Evolutionary conservation across 2,113 vertebrate species (phyloP).

Genomic region (Agapornis roseicollis): DNA sequence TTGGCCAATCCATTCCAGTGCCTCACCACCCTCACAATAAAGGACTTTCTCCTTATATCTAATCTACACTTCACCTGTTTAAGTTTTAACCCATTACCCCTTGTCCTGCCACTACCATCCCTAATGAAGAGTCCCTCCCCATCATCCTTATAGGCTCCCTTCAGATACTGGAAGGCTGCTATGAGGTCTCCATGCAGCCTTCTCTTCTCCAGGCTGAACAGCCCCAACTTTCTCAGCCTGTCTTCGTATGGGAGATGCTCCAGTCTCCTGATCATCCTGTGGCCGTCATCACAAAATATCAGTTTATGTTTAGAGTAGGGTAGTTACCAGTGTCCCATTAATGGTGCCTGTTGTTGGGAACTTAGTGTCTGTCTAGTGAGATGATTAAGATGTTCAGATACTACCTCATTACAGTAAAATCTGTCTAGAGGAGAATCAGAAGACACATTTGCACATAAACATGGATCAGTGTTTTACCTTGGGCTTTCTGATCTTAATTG

Average conservation of each 20-base stretch:
- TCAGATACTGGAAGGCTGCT: too few species aligned
- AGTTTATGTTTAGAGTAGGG: neutral
- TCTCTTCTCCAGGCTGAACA: neutral
- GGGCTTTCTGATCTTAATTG: neutral
- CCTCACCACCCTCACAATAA: too few species aligned
- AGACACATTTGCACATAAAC: neutral
- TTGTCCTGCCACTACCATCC: too few species aligned
- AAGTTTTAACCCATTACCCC: too few species aligned
- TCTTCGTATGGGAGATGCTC: neutral
- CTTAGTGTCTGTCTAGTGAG: neutral
- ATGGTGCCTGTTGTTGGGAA: neutral
- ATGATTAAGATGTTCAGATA: neutral
- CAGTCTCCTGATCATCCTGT: neutral
- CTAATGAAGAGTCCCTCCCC: too few species aligned
- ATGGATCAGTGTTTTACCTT: neutral
- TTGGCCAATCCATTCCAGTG: too few species aligned
- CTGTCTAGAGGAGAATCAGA: neutral
- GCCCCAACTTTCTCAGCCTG: neutral
- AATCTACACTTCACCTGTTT: too few species aligned
- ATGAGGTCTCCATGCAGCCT: too few species aligned
- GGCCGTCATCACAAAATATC: neutral
- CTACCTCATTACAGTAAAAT: neutral
- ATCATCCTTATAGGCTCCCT: too few species aligned
- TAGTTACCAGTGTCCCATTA: neutral
- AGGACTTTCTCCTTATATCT: too few species aligned